Conservation (phyloP, 2,797 vertebrate species). For the Gambelia wislizenii region DNA sequence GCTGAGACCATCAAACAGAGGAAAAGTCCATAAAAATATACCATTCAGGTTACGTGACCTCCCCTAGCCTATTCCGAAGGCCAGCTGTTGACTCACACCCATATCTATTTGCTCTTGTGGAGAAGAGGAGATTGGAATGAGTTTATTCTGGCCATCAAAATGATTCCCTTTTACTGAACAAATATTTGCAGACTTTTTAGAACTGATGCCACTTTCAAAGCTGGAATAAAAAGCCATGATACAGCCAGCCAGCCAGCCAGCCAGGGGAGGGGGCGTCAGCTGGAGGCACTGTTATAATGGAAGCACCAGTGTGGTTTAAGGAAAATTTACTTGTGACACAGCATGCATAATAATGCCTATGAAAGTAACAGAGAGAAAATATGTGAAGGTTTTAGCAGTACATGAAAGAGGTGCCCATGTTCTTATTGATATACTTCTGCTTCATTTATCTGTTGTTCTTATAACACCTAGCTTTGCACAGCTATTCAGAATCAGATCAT, state of each 20-base stretch:
- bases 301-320: neutral
- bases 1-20: neutral
- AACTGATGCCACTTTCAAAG: slow-evolving; percentile 50
- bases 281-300: slow-evolving; percentile 2
- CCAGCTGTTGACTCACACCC: slow-evolving; percentile 61
- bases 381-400: slow-evolving; percentile 19
- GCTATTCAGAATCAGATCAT: neutral
- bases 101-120: slow-evolving; percentile 57
- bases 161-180: slow-evolving; percentile 76
- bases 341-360: neutral
- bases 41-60: slow-evolving; percentile 33
- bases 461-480: neutral
- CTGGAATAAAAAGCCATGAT: neutral
- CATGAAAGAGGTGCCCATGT: slow-evolving; percentile 5
- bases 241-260: slow-evolving; percentile 24
- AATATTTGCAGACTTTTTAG: slow-evolving; percentile 77
- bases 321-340: neutral
- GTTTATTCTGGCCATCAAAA: slow-evolving; percentile 76
- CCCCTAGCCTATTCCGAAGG: slow-evolving; percentile 46
- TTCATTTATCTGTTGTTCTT: neutral
- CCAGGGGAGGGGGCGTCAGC: neutral
- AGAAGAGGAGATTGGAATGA: slow-evolving; percentile 64
- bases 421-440: neutral
- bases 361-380: slow-evolving; percentile 22
- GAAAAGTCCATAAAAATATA: neutral